phyloP scores from a whole-genome alignment of 1,140 invertebrate species.

The Diprion similis region DNA sequence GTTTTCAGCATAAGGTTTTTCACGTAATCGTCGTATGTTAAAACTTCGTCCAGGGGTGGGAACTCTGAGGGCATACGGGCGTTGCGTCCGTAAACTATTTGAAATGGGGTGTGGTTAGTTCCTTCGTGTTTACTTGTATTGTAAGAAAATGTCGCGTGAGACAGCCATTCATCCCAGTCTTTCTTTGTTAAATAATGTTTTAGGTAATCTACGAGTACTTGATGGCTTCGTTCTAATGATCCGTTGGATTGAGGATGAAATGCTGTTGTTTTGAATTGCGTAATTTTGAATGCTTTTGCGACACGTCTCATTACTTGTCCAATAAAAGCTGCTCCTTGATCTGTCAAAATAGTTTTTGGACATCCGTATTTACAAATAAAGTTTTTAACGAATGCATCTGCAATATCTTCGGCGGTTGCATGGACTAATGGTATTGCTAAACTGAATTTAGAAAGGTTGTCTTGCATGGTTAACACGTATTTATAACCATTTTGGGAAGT shows the following conservation, averaged over 20 bases:
- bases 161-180: constrained; percentile 44
- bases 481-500: constrained; percentile 22
- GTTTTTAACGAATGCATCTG: constrained; percentile 30
- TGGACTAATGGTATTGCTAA: constrained; percentile 28
- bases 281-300: constrained; percentile 35
- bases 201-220: constrained; percentile 33
- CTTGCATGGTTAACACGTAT: constrained; percentile 33
- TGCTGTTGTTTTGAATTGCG: constrained; percentile 30
- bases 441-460: constrained; percentile 41
- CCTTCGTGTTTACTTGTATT: too few species aligned
- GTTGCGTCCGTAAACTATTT: too few species aligned
- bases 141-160: constrained; percentile 23
- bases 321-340: constrained; percentile 40
- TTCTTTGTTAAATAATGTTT: constrained; percentile 30
- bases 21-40: too few species aligned
- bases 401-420: constrained; percentile 30
- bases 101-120: too few species aligned
- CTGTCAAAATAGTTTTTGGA: constrained; percentile 37
- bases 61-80: too few species aligned
- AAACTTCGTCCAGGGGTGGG: too few species aligned
- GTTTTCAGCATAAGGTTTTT: too few species aligned
- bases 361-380: constrained; percentile 36
- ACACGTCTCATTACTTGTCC: constrained; percentile 30
- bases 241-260: constrained; percentile 39
- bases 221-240: constrained; percentile 35